Conservation (phyloP, 2,113 vertebrate genomes). For the Coracopsis vasa region DNA sequence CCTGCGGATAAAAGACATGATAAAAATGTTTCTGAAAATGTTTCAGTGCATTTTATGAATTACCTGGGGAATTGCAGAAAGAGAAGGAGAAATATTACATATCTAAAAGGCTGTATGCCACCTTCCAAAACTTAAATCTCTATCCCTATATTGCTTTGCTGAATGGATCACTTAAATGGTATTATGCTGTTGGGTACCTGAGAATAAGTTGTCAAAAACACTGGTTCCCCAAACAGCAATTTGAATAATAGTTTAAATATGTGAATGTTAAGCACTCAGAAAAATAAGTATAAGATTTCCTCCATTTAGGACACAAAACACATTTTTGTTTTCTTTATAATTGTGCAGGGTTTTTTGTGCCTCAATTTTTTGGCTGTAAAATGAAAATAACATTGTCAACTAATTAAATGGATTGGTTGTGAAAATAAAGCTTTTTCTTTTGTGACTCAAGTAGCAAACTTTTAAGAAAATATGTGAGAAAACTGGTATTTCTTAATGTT, state of each 20-base stretch:
- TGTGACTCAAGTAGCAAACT: not conserved
- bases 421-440: not conserved
- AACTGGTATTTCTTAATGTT: not conserved
- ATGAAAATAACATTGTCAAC: not conserved
- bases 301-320: not conserved
- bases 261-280: not conserved
- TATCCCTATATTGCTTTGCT: not conserved
- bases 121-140: not conserved
- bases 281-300: not conserved
- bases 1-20: not conserved
- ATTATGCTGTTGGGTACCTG: not conserved
- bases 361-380: not conserved
- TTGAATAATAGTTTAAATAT: not conserved
- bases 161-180: not conserved
- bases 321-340: not conserved
- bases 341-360: not conserved
- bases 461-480: not conserved
- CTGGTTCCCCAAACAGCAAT: fast-evolving
- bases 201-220: not conserved
- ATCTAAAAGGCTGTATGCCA: not conserved
- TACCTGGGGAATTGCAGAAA: not conserved
- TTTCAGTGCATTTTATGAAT: not conserved
- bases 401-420: not conserved
- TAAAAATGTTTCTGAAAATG: not conserved
- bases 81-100: not conserved